Evolutionary conservation across 2,888 invertebrate species (phyloP).

Genomic region (Sepiola atlantica): DNA sequence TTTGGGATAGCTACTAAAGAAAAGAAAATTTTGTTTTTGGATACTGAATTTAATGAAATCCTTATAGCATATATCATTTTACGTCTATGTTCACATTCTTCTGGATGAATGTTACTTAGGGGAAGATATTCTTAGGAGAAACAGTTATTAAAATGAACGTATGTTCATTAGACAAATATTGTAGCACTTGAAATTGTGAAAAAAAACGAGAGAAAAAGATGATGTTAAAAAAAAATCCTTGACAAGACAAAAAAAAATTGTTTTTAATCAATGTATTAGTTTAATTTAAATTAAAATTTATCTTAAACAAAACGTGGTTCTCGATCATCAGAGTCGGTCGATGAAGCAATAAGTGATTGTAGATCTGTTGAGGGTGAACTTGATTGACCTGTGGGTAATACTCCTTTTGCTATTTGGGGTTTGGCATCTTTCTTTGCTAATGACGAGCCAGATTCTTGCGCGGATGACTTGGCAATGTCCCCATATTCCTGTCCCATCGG

Average conservation of each 20-base stretch:
- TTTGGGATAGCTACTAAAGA: no score
- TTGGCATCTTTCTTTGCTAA: neutral
- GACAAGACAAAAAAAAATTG: neutral
- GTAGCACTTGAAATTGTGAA: no score
- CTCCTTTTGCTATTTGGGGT: neutral
- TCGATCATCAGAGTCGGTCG: constrained; percentile 35
- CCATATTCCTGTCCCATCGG: neutral
- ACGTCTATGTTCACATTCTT: no score
- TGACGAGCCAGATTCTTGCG: neutral
- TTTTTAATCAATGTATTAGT: neutral
- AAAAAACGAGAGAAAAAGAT: neutral
- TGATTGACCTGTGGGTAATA: neutral
- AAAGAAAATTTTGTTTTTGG: no score
- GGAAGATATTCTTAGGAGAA: no score
- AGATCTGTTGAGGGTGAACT: neutral
- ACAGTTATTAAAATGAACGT: no score
- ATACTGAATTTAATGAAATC: no score
- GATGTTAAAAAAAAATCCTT: neutral
- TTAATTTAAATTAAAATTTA: constrained; percentile 24
- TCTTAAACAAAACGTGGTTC: constrained; percentile 40
- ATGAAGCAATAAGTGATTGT: neutral
- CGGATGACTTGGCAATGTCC: neutral
- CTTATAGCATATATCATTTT: no score
- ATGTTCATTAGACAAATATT: no score
- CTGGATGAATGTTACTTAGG: no score